phyloP scores from a whole-genome alignment of 2,113 vertebrate species.

The Sylvietta virens region DNA sequence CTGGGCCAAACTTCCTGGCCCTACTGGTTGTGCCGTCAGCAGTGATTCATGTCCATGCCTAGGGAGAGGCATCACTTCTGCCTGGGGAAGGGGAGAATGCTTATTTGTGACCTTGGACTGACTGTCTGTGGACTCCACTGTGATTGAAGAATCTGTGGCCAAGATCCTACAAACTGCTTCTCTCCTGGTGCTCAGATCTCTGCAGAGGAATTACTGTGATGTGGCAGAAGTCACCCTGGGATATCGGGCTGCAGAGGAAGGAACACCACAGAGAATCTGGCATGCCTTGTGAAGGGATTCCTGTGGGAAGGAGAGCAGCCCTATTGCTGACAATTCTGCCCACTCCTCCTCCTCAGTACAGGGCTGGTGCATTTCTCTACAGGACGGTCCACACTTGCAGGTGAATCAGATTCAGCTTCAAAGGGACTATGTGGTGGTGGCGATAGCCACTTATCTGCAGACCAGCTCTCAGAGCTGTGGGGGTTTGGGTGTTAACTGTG shows the following conservation, averaged over 20 bases:
- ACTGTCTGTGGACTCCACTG: background rate
- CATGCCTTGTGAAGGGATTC: background rate
- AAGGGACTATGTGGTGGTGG: accelerated
- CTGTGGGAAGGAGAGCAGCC: background rate
- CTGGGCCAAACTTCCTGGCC: background rate
- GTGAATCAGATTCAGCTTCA: background rate
- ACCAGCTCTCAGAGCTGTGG: background rate
- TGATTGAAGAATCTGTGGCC: background rate
- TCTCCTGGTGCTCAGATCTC: background rate
- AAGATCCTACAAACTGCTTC: background rate
- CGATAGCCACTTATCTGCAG: background rate
- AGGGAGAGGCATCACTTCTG: background rate
- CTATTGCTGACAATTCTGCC: background rate
- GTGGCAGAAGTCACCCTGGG: background rate
- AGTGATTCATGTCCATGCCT: background rate
- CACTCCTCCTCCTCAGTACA: background rate
- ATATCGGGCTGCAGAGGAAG: background rate
- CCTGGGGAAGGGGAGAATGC: background rate
- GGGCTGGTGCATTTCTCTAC: background rate
- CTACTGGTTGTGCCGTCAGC: accelerated
- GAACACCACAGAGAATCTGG: background rate
- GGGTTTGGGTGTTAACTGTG: background rate
- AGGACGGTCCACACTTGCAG: background rate
- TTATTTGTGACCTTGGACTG: background rate
- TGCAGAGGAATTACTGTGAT: background rate